phyloP scores from a whole-genome alignment of 2,888 invertebrate species.

The Athetis lepigone region DNA sequence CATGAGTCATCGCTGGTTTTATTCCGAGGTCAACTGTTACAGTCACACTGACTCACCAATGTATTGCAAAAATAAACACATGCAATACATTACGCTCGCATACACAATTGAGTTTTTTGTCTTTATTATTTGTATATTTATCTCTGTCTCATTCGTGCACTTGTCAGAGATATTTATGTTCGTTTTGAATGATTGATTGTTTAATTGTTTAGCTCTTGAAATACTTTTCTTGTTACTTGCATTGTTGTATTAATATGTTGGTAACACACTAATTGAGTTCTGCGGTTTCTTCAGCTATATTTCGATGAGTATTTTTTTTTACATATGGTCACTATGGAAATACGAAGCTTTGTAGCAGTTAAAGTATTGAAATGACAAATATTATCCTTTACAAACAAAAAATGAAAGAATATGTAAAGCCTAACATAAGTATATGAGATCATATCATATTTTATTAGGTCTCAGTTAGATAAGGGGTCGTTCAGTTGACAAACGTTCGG shows the following conservation, averaged over 20 bases:
- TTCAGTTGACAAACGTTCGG: too few species aligned
- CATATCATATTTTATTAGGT: too few species aligned
- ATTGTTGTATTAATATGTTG: not conserved
- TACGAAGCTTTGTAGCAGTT: too few species aligned
- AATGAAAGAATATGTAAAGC: too few species aligned
- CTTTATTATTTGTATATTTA: slow-evolving; percentile 43
- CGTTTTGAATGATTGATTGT: slow-evolving; percentile 36
- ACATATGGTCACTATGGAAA: too few species aligned
- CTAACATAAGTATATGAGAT: too few species aligned
- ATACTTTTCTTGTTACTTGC: slow-evolving; percentile 19
- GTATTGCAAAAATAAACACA: slow-evolving; percentile 71
- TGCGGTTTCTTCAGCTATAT: not conserved
- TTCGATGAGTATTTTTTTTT: too few species aligned
- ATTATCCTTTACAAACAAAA: too few species aligned
- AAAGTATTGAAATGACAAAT: too few species aligned
- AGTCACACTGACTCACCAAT: slow-evolving; percentile 73
- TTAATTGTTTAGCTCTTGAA: slow-evolving; percentile 10
- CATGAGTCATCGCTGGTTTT: slow-evolving; percentile 71
- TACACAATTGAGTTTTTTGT: slow-evolving; percentile 37
- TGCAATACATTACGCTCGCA: slow-evolving; percentile 43
- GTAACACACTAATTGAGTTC: not conserved
- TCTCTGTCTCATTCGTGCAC: slow-evolving; percentile 26
- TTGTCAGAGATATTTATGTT: slow-evolving; percentile 40
- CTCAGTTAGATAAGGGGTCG: too few species aligned
- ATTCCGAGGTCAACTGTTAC: slow-evolving; percentile 74